Conservation (phyloP, 2,797 vertebrate species). For the Acipenser ruthenus region DNA sequence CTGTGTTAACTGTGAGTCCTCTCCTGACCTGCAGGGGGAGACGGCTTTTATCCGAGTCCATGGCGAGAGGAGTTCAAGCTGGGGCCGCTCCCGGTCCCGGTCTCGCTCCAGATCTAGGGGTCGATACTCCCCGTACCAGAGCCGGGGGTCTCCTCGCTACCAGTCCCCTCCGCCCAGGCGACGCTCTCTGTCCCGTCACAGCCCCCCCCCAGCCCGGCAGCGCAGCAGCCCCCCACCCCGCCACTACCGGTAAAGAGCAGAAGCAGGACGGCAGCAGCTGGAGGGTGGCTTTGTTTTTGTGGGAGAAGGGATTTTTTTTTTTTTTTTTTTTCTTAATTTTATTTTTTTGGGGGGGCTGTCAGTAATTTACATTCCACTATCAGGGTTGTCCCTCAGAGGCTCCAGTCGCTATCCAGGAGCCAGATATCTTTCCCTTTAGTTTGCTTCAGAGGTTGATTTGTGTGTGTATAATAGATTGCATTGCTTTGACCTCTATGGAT, state of each 20-base stretch:
- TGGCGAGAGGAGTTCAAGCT: slow-evolving; percentile 76
- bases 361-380: slow-evolving; percentile 57
- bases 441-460: neutral
- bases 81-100: slow-evolving; percentile 68
- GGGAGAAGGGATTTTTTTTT: slow-evolving; percentile 30
- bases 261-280: neutral
- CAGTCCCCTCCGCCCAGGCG: slow-evolving; percentile 75
- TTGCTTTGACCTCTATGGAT: neutral
- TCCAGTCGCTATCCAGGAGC: slow-evolving; percentile 28
- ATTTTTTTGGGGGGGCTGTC: slow-evolving; percentile 31
- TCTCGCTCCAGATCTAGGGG: slow-evolving; percentile 81
- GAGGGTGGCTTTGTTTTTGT: slow-evolving; percentile 2
- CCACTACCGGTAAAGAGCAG: slow-evolving; percentile 55
- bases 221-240: slow-evolving; percentile 62
- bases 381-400: slow-evolving; percentile 30
- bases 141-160: slow-evolving; percentile 76
- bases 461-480: slow-evolving; percentile 1
- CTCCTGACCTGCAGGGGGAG: slow-evolving; percentile 64
- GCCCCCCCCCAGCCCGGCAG: slow-evolving; percentile 52
- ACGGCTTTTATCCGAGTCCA: slow-evolving; percentile 76
- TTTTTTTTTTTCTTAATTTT: slow-evolving; percentile 37
- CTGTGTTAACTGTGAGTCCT: too few relatives aligned
- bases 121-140: slow-evolving; percentile 80
- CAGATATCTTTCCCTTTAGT: slow-evolving; percentile 11
- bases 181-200: slow-evolving; percentile 63